Percentiles rank a stretch among this genome's conserved stretches.
These are phyloP conservation scores for Scomber scombrus DNA, from an alignment of 2,113 vertebrate species.

Conservation along the genomic window DNA sequence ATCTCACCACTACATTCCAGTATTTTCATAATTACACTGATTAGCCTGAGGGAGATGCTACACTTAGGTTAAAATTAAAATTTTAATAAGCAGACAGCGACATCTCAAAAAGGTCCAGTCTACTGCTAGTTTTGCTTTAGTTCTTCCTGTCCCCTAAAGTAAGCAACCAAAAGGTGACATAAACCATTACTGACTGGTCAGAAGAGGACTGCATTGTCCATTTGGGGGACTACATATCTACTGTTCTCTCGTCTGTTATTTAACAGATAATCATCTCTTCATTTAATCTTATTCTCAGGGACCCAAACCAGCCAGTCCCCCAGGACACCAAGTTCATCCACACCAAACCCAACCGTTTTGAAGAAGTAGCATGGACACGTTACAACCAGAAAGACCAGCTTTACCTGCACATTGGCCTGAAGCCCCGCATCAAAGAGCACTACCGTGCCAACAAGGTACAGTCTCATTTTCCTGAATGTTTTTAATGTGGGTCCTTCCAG, in stretches of 20 bases:
- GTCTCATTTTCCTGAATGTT: neutral
- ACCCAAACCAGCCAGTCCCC: constrained; percentile 98
- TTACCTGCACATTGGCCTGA: constrained; percentile 98
- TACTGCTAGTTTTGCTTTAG: constrained; percentile 14
- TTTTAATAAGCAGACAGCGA: constrained; percentile 44
- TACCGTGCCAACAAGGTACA: constrained; percentile 95
- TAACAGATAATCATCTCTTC: neutral
- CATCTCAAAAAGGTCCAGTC: constrained; percentile 22
- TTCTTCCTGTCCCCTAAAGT: neutral
- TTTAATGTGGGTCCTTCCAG: neutral
- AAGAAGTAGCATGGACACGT: constrained; percentile 98
- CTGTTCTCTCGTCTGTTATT: neutral
- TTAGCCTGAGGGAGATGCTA: constrained; percentile 54
- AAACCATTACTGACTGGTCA: neutral
- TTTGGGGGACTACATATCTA: too few species aligned
- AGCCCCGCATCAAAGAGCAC: constrained; percentile 98
- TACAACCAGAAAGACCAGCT: constrained; percentile 99
- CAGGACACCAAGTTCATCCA: constrained; percentile 99
- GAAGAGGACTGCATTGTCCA: neutral
- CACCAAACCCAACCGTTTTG: constrained; percentile 98
- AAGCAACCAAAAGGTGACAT: constrained; percentile 12
- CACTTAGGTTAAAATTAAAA: constrained; percentile 53
- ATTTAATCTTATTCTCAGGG: constrained; percentile 81
- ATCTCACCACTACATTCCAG: constrained; percentile 40
- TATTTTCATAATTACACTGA: constrained; percentile 62